phyloP scores from a whole-genome alignment of 2,113 vertebrate genomes.

The Rhagologus leucostigma region DNA sequence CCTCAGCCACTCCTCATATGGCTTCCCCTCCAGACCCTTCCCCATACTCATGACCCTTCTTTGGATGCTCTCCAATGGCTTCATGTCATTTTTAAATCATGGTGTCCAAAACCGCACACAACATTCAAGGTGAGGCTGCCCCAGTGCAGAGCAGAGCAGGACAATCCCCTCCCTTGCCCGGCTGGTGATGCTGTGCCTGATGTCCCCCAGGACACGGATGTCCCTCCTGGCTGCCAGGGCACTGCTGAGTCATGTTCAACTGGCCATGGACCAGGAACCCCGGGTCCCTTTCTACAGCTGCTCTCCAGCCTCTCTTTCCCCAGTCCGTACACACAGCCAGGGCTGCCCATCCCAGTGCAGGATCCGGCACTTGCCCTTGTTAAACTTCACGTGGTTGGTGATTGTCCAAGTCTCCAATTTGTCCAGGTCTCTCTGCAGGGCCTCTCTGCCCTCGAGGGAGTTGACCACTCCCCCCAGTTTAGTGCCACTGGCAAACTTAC shows the following conservation, averaged over 20 bases:
- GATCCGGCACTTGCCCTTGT: neutral
- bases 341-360: neutral
- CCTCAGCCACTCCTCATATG: fast-evolving
- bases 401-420: neutral
- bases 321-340: neutral
- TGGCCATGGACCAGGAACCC: neutral
- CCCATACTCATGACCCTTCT: neutral
- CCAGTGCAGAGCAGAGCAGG: neutral
- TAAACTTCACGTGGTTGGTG: neutral
- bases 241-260: neutral
- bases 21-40: neutral
- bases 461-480: neutral
- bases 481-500: neutral
- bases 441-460: neutral
- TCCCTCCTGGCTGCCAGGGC: neutral
- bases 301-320: neutral
- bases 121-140: neutral
- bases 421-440: neutral
- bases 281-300: neutral
- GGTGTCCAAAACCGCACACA: too few relatives aligned
- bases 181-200: neutral
- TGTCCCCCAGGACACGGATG: neutral
- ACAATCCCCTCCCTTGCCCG: neutral
- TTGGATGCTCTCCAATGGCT: neutral
- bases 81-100: neutral